Percentiles rank a stretch among this genome's conserved stretches.
Evolutionary conservation across 1,140 invertebrate species (phyloP).

Genomic region (Ericerus pela): DNA sequence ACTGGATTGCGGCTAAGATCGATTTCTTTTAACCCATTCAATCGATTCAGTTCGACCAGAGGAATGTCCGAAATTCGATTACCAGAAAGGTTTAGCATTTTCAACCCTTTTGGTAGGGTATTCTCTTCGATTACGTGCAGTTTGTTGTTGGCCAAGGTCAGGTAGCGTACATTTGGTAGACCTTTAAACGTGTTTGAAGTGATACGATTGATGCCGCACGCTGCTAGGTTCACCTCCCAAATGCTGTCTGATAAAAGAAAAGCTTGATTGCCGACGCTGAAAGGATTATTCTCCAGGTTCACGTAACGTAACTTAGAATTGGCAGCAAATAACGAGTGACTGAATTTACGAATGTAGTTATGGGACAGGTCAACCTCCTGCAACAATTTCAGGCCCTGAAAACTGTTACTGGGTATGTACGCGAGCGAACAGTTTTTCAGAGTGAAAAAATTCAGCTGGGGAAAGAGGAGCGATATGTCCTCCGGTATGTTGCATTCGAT

Average conservation of each 20-base stretch:
- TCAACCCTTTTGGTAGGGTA: constrained; percentile 20
- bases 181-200: constrained; percentile 18
- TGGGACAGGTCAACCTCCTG: constrained; percentile 70
- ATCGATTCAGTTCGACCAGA: constrained; percentile 17
- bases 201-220: constrained; percentile 20
- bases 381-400: constrained; percentile 56
- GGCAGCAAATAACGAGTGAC: constrained; percentile 31
- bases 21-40: constrained; percentile 18
- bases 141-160: constrained; percentile 21
- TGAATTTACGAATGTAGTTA: constrained; percentile 52
- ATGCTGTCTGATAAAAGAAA: constrained; percentile 21
- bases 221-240: constrained; percentile 20
- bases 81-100: constrained; percentile 19
- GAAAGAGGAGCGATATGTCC: constrained; percentile 18
- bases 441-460: constrained; percentile 19
- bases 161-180: constrained; percentile 16
- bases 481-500: constrained; percentile 5
- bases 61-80: constrained; percentile 23
- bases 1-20: constrained; percentile 23
- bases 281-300: constrained; percentile 21
- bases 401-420: constrained; percentile 50
- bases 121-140: constrained; percentile 19
- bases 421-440: constrained; percentile 54
- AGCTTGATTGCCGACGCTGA: constrained; percentile 15
- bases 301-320: constrained; percentile 17